Evolutionary conservation across 2,888 invertebrate species (phyloP).

Genomic region (Heliconius cydno): DNA sequence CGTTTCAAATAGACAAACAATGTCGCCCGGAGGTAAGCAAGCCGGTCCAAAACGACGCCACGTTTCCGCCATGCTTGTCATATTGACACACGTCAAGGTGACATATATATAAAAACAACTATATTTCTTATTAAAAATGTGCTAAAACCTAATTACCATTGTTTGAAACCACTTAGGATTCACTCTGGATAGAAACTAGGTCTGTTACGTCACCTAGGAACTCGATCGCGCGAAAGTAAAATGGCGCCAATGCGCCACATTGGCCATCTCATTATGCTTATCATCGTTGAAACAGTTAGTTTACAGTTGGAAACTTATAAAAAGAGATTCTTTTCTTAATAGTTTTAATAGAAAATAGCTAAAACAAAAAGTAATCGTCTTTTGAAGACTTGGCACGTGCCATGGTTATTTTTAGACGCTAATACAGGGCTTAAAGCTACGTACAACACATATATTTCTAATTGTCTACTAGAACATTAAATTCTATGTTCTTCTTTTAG

Average conservation of each 20-base stretch:
- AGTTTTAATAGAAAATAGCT: not conserved
- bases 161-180: constrained; percentile 48
- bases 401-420: constrained; percentile 73
- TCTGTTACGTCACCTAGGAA: constrained; percentile 76
- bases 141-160: constrained; percentile 51
- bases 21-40: constrained; percentile 80
- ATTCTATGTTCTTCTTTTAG: constrained; percentile 10
- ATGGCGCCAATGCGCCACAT: constrained; percentile 74
- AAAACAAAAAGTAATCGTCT: not conserved
- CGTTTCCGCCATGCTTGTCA: constrained; percentile 84
- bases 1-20: constrained; percentile 72
- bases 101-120: constrained; percentile 79
- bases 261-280: constrained; percentile 41
- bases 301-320: constrained; percentile 26
- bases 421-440: constrained; percentile 28
- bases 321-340: not conserved
- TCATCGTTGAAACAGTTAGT: constrained; percentile 35
- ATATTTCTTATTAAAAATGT: constrained; percentile 61
- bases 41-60: constrained; percentile 71
- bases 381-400: constrained; percentile 66
- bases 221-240: constrained; percentile 73
- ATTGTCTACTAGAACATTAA: not conserved
- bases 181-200: constrained; percentile 58
- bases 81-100: constrained; percentile 83
- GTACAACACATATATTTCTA: not conserved